These are phyloP conservation scores for Poecilia latipinna DNA, from an alignment of 2,113 vertebrate species.

Conservation along the genomic window DNA sequence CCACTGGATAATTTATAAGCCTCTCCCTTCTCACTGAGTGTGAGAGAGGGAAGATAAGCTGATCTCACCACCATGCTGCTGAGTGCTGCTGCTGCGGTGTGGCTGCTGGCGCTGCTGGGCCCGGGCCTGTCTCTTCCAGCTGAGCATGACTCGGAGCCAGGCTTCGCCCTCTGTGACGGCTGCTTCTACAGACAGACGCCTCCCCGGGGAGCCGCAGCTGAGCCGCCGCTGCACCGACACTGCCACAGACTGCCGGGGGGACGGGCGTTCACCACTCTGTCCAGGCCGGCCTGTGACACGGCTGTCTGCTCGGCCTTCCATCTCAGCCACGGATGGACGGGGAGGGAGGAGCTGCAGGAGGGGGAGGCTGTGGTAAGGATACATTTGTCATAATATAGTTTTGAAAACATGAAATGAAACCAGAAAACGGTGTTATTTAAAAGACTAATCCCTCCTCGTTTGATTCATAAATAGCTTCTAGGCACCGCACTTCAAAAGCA, in stretches of 20 bases:
- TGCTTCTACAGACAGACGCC: constrained; percentile 76
- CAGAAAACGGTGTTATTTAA: background rate
- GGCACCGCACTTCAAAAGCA: background rate
- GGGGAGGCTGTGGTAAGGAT: constrained; percentile 63
- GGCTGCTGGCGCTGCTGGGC: constrained; percentile 69
- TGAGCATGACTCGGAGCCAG: constrained; percentile 50
- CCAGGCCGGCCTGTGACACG: constrained; percentile 65
- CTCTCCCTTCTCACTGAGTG: constrained; percentile 55
- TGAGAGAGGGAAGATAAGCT: constrained; percentile 53
- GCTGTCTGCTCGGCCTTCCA: constrained; percentile 74
- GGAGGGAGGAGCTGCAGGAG: constrained; percentile 47
- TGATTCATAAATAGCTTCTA: too few species aligned
- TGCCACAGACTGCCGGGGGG: constrained; percentile 74
- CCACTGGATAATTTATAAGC: constrained; percentile 71
- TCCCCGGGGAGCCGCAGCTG: constrained; percentile 55
- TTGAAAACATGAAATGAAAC: background rate
- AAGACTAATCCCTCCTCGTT: too few species aligned
- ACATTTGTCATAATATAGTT: background rate
- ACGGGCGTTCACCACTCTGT: constrained; percentile 71
- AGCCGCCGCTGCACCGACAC: constrained; percentile 44
- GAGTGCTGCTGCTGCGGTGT: constrained; percentile 66
- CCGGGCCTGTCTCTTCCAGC: constrained; percentile 63
- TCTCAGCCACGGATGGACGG: constrained; percentile 54
- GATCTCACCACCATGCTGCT: constrained; percentile 70
- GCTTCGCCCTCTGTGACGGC: constrained; percentile 60